phyloP scores from a whole-genome alignment of 1,140 invertebrate genomes.

The Papilio glaucus region DNA sequence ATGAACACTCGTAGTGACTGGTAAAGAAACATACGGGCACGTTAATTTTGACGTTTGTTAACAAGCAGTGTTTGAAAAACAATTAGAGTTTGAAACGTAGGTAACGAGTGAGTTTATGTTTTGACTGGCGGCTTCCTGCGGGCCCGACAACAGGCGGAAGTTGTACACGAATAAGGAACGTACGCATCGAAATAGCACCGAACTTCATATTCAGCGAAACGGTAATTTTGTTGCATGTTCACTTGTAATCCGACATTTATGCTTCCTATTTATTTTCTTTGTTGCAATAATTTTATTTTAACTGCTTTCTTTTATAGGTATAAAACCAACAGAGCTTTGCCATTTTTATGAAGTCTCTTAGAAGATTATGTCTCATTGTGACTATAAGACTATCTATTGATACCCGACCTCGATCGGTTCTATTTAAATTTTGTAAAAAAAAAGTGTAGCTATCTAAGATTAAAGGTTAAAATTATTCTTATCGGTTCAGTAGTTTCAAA shows the following conservation, averaged over 20 bases:
- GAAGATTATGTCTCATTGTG: not conserved
- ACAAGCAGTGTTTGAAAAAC: slow-evolving; percentile 31
- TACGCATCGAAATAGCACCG: slow-evolving; percentile 46
- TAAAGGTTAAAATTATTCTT: too few relatives aligned
- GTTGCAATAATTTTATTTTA: not conserved
- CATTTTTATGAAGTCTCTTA: not conserved
- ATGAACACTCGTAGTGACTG: slow-evolving; percentile 22
- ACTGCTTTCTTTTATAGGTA: not conserved
- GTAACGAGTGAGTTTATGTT: slow-evolving; percentile 45
- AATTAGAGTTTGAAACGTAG: slow-evolving; percentile 31
- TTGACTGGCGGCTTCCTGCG: slow-evolving; percentile 55
- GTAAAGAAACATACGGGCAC: not conserved
- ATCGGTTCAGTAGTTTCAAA: too few relatives aligned
- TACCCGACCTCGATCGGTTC: too few relatives aligned
- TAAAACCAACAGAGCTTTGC: too few relatives aligned
- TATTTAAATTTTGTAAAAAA: too few relatives aligned
- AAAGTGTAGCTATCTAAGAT: too few relatives aligned
- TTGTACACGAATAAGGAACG: slow-evolving; percentile 40
- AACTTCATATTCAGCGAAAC: slow-evolving; percentile 36
- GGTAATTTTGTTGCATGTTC: slow-evolving; percentile 32
- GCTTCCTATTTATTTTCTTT: slow-evolving; percentile 2
- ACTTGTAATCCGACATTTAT: slow-evolving; percentile 26
- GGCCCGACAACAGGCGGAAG: slow-evolving; percentile 44
- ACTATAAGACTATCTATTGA: too few relatives aligned
- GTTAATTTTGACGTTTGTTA: slow-evolving; percentile 2